Evolutionary conservation across 2,888 invertebrate genomes (phyloP).

Genomic region (Flexamia atlantica): DNA sequence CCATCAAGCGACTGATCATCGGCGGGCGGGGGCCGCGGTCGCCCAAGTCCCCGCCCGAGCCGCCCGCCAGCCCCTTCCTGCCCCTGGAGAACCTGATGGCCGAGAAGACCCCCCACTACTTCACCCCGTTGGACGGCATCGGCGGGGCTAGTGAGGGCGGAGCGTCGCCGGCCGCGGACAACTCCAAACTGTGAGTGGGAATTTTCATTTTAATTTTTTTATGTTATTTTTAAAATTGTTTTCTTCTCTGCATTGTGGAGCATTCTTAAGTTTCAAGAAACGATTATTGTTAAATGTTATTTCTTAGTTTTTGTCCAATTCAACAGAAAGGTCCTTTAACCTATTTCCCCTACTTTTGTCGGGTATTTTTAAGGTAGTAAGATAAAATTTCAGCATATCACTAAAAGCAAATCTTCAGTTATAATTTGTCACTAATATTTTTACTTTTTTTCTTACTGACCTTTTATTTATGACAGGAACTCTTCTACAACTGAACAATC

Average conservation of each 20-base stretch:
- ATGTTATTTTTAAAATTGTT: no score
- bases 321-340: no score
- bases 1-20: slow-evolving; percentile 67
- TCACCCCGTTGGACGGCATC: slow-evolving; percentile 20
- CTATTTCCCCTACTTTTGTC: no score
- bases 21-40: background rate
- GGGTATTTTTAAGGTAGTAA: no score
- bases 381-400: no score
- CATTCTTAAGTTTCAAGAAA: no score
- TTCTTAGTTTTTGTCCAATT: no score
- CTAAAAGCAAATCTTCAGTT: no score
- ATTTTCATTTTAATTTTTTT: no score
- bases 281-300: no score
- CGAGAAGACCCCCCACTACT: slow-evolving; percentile 35
- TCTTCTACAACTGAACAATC: slow-evolving; percentile 2
- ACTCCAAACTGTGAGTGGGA: slow-evolving; percentile 13
- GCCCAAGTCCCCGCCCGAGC: slow-evolving; percentile 19
- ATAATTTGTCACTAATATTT: background rate
- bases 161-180: background rate
- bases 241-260: no score
- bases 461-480: background rate
- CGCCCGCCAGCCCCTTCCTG: slow-evolving; percentile 27
- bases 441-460: background rate
- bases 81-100: slow-evolving; percentile 36
- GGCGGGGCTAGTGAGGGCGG: background rate